Percentiles rank a stretch among this genome's conserved stretches.
phyloP scores from a whole-genome alignment of 1,140 invertebrate species.

The Cryptotermes secundus region DNA sequence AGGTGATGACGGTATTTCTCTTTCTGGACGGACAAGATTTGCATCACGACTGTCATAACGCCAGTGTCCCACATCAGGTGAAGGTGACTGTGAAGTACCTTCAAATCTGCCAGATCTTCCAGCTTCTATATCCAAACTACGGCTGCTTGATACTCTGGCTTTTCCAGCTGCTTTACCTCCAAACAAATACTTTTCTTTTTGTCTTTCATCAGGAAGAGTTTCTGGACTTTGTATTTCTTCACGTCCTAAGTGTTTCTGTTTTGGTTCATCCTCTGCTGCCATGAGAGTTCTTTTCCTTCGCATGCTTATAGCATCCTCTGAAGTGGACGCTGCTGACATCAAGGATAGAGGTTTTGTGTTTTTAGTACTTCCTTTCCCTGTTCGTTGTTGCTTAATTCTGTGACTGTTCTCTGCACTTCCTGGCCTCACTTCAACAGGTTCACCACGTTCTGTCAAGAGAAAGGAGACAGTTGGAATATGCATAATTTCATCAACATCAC shows the following conservation, averaged over 20 bases:
- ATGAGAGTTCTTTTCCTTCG: neutral
- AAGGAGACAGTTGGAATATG: conserved; percentile 25
- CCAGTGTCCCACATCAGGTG: conserved; percentile 29
- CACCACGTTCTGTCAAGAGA: conserved; percentile 22
- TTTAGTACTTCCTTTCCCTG: neutral
- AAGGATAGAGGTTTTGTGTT: neutral
- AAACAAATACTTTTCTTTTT: conserved; percentile 26
- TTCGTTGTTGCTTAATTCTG: neutral
- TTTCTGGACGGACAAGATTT: conserved; percentile 19
- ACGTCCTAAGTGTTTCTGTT: neutral
- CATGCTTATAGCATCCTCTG: neutral
- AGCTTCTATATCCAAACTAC: neutral
- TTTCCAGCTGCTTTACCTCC: neutral
- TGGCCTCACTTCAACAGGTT: conserved; percentile 2
- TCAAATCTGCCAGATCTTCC: neutral
- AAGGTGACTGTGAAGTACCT: neutral
- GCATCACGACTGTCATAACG: conserved; percentile 33
- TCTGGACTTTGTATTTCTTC: neutral
- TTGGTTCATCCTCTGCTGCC: neutral
- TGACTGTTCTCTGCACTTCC: neutral
- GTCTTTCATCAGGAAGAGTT: neutral
- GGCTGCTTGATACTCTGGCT: neutral
- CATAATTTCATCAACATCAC: conserved; percentile 16
- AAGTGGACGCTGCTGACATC: neutral
- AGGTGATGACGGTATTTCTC: conserved; percentile 26